A percentile compares a stretch with the other conserved stretches of the same genome.
Conservation (phyloP, 2,113 vertebrate species). For the Felis chaus region DNA sequence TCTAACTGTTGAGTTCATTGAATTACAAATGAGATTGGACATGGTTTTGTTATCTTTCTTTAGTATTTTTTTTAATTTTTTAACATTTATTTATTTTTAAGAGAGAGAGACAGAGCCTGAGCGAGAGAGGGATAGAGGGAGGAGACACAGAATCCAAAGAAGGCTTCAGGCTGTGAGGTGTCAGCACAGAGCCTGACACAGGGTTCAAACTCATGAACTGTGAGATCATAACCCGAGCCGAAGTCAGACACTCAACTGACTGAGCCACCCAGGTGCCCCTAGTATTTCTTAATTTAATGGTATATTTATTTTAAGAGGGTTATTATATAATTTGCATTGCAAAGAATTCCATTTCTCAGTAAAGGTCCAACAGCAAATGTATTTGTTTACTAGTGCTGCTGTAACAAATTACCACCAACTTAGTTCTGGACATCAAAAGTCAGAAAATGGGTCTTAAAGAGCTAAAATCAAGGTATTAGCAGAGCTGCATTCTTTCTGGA, state of each 20-base stretch:
- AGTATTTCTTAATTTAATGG: background rate
- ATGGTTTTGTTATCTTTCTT: background rate
- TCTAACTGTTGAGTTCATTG: background rate
- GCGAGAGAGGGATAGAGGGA: too few species aligned
- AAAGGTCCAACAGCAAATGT: background rate
- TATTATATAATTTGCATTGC: background rate
- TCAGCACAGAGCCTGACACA: too few species aligned
- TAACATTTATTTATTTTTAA: too few species aligned
- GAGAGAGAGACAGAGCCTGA: too few species aligned
- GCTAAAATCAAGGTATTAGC: background rate
- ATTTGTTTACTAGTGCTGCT: background rate
- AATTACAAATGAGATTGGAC: background rate
- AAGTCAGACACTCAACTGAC: too few species aligned
- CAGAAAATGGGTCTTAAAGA: background rate
- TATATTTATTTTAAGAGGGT: background rate
- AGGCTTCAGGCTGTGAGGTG: too few species aligned
- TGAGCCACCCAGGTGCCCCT: background rate
- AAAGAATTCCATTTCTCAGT: slow-evolving; percentile 34
- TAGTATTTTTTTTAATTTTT: background rate
- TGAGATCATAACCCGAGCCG: too few species aligned
- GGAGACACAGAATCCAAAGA: too few species aligned
- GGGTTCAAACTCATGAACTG: too few species aligned
- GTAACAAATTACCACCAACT: background rate
- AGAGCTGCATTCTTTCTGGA: background rate
- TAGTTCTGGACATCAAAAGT: background rate